phyloP scores from a whole-genome alignment of 1,140 invertebrate species.

The Drosophila bocqueti region DNA sequence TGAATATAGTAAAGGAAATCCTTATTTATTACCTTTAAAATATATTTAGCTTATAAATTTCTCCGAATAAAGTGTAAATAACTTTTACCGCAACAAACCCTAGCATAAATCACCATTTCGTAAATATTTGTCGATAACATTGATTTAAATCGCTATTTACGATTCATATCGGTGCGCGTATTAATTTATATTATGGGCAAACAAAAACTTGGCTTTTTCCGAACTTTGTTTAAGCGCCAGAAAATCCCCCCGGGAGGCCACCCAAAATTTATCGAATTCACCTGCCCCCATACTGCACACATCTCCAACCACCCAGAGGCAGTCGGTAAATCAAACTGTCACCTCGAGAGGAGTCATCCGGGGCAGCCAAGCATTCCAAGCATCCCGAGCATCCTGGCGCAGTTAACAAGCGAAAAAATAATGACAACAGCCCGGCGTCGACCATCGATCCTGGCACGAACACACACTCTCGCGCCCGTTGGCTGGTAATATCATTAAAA shows the following conservation, averaged over 20 bases:
- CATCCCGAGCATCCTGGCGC: constrained; percentile 18
- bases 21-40: neutral
- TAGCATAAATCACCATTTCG: constrained; percentile 3
- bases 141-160: constrained; percentile 23
- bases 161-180: constrained; percentile 8
- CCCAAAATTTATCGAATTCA: constrained; percentile 5
- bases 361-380: constrained; percentile 9
- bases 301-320: neutral
- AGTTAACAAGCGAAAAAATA: constrained; percentile 45
- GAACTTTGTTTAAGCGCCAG: constrained; percentile 9
- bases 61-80: neutral
- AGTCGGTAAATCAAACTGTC: constrained; percentile 47
- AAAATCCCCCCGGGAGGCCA: neutral
- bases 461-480: constrained; percentile 1
- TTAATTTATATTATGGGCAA: constrained; percentile 25
- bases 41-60: neutral
- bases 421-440: constrained; percentile 30
- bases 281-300: constrained; percentile 1
- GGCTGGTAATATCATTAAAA: constrained; percentile 72
- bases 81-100: neutral
- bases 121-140: constrained; percentile 11
- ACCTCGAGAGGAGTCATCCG: constrained; percentile 24
- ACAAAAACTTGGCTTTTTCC: constrained; percentile 23
- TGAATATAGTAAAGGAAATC: neutral
- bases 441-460: constrained; percentile 23